These are phyloP conservation scores for Scaptomyza polygonia DNA, from an alignment of 2,888 invertebrate species.

Conservation along the genomic window DNA sequence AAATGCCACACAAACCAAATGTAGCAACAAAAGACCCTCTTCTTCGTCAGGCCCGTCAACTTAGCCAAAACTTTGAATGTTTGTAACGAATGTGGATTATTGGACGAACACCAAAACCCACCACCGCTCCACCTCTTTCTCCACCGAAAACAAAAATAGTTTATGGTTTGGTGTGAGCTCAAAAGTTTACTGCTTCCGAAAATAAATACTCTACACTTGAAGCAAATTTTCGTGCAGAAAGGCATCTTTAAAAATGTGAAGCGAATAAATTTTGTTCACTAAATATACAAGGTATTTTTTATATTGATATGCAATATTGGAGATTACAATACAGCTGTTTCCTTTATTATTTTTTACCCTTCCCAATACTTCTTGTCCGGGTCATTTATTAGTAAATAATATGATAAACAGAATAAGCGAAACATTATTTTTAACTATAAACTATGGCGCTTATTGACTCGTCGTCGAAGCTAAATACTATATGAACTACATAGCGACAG, in stretches of 20 bases:
- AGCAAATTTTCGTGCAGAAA: not conserved
- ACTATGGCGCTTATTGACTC: too few relatives aligned
- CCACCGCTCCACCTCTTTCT: not conserved
- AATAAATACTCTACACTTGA: constrained; percentile 40
- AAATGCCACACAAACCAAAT: constrained; percentile 68
- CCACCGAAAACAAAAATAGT: constrained; percentile 42
- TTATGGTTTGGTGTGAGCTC: constrained; percentile 6
- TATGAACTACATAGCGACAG: too few relatives aligned
- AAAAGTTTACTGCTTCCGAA: constrained; percentile 21
- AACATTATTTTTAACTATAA: too few relatives aligned
- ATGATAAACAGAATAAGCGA: too few relatives aligned
- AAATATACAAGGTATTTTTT: too few relatives aligned
- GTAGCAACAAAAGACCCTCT: constrained; percentile 20
- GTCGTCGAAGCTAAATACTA: too few relatives aligned
- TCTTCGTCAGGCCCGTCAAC: constrained; percentile 44
- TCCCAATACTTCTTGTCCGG: too few relatives aligned
- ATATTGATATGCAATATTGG: too few relatives aligned
- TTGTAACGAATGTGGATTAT: constrained; percentile 51
- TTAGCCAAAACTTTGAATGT: constrained; percentile 56
- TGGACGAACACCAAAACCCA: constrained; percentile 25
- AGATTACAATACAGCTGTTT: too few relatives aligned
- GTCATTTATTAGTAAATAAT: too few relatives aligned
- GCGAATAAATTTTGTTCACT: too few relatives aligned
- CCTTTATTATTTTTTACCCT: too few relatives aligned
- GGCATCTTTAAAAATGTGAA: not conserved